phyloP scores from a whole-genome alignment of 2,888 invertebrate genomes.

The Cerceris ruficornis region DNA sequence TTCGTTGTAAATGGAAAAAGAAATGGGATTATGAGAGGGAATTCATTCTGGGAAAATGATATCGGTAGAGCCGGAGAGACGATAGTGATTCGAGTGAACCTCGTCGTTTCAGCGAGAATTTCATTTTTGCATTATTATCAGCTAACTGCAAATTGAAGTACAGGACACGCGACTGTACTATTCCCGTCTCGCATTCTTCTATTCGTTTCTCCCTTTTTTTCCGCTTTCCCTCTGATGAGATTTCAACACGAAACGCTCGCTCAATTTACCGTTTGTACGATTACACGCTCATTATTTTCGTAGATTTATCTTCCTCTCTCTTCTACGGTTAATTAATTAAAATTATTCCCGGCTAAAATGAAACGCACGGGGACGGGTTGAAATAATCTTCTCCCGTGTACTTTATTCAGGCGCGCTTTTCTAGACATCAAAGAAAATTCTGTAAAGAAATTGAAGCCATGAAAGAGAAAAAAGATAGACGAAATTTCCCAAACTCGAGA shows the following conservation, averaged over 20 bases:
- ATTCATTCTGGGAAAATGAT: slow-evolving; percentile 12
- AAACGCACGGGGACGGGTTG: slow-evolving; percentile 1
- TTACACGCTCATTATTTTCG: slow-evolving; percentile 2
- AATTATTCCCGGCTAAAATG: slow-evolving; percentile 13
- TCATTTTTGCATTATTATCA: slow-evolving; percentile 35
- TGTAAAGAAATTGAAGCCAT: too few species aligned
- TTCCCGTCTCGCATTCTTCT: slow-evolving; percentile 4
- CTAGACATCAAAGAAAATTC: too few species aligned
- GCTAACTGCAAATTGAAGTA: slow-evolving; percentile 42
- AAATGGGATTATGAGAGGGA: slow-evolving; percentile 9
- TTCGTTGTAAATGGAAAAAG: not conserved
- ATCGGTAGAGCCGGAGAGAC: slow-evolving; percentile 11
- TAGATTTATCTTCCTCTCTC: not conserved
- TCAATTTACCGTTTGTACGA: slow-evolving; percentile 15
- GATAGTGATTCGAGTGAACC: slow-evolving; percentile 19
- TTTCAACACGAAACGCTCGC: slow-evolving; percentile 1
- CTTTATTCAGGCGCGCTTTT: slow-evolving; percentile 15
- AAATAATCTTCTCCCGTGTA: not conserved
- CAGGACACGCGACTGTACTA: slow-evolving; percentile 17
- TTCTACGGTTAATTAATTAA: slow-evolving; percentile 32
- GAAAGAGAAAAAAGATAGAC: too few species aligned
- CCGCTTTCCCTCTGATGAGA: slow-evolving; percentile 16
- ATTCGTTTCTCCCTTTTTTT: slow-evolving; percentile 11
- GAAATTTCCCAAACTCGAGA: too few species aligned
- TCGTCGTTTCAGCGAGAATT: slow-evolving; percentile 23